Evolutionary conservation across 1,140 invertebrate species (phyloP).

Genomic region (Brachionus paranguensis): DNA sequence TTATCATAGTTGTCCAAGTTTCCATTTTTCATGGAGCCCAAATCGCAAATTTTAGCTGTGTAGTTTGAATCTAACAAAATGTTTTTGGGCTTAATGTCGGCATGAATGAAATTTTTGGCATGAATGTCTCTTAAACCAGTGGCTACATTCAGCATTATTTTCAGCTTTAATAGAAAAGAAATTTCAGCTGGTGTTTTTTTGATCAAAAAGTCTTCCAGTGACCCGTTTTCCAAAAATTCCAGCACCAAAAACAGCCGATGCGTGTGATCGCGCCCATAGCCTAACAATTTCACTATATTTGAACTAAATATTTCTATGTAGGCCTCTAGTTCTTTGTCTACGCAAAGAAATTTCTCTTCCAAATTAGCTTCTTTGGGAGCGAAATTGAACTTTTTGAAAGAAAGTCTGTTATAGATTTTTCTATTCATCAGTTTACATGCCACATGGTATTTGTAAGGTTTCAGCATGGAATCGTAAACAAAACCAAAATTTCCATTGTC

Average conservation of each 20-base stretch:
- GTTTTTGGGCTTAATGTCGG: background rate
- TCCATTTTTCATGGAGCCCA: background rate
- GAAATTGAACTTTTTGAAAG: background rate
- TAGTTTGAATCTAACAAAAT: background rate
- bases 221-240: slow-evolving; percentile 3
- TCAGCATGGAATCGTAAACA: background rate
- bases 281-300: background rate
- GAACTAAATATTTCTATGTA: slow-evolving; percentile 11
- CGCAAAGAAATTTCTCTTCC: background rate
- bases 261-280: background rate
- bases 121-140: background rate
- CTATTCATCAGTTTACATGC: slow-evolving; percentile 24
- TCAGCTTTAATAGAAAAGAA: background rate
- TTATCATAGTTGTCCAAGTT: background rate
- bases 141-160: slow-evolving; percentile 1
- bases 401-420: background rate
- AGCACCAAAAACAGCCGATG: background rate
- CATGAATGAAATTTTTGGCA: slow-evolving; percentile 4
- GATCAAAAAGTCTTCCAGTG: background rate
- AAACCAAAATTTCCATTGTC: slow-evolving; percentile 10
- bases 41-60: slow-evolving; percentile 7
- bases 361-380: background rate
- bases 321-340: background rate
- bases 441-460: background rate
- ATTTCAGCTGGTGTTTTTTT: background rate